Conservation (phyloP, 2,113 vertebrate genomes). For the Antechinus stuartii region DNA sequence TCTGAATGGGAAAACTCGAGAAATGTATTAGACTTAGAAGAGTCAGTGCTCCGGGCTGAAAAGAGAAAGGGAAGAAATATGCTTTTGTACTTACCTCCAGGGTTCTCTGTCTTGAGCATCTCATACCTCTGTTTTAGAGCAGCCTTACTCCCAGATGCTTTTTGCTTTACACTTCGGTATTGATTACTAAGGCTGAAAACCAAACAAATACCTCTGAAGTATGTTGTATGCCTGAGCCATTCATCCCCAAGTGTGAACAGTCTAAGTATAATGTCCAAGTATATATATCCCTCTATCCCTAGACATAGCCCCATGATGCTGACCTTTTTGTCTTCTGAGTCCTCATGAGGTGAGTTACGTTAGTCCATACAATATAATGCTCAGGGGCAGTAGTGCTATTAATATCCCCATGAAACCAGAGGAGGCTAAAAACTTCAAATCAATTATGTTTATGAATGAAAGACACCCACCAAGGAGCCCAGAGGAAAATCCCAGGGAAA, state of each 20-base stretch:
- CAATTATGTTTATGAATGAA: neutral
- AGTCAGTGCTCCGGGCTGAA: neutral
- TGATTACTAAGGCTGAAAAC: conserved; percentile 87
- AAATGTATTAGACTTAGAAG: neutral
- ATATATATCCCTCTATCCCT: neutral
- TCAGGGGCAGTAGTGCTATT: neutral
- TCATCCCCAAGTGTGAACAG: neutral
- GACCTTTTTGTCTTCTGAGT: neutral
- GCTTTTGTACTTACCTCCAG: conserved; percentile 71
- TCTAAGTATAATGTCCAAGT: neutral
- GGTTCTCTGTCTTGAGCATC: conserved; percentile 88
- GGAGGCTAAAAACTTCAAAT: neutral
- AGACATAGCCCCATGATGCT: neutral
- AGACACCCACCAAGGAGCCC: neutral
- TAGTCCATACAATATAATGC: neutral
- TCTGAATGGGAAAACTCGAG: neutral
- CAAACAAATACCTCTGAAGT: neutral
- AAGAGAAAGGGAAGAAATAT: neutral
- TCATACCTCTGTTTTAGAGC: conserved; percentile 86
- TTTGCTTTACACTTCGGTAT: conserved; percentile 88
- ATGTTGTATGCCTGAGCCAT: neutral
- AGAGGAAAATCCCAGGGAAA: neutral
- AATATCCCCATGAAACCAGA: neutral
- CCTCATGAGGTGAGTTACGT: neutral
- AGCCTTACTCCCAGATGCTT: conserved; percentile 85